Conservation (phyloP, 2,888 invertebrate species). For the Dicyrtomina minuta region DNA sequence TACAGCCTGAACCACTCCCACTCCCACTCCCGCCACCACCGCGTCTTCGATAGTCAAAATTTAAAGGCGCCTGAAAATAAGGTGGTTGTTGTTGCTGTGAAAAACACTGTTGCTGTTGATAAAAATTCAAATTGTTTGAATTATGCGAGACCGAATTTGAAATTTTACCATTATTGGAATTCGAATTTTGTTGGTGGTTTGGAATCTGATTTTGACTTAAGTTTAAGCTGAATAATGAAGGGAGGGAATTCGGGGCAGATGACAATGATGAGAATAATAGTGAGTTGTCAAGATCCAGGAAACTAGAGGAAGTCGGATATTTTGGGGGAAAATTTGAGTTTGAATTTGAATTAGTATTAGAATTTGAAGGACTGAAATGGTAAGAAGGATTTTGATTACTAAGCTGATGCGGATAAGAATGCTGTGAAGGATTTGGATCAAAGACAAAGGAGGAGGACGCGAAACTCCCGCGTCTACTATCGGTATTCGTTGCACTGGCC, state of each 20-base stretch:
- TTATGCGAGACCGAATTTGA: no score
- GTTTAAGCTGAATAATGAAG: not conserved
- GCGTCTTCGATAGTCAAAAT: conserved; percentile 6
- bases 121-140: no score
- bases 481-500: not conserved
- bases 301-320: not conserved
- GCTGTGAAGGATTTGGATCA: not conserved
- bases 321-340: not conserved
- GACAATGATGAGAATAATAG: not conserved
- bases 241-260: not conserved
- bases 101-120: no score
- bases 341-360: conserved; percentile 6
- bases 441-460: conserved; percentile 9
- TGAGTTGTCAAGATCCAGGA: not conserved
- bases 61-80: not conserved
- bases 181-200: no score
- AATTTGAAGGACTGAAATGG: conserved; percentile 1
- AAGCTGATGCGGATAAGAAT: not conserved
- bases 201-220: not conserved
- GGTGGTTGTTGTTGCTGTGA: no score
- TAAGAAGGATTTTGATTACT: not conserved
- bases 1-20: no score
- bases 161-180: no score
- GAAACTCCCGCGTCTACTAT: conserved; percentile 17
- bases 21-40: not conserved